Evolutionary conservation across 2,797 vertebrate species (phyloP).

Genomic region (Melanotaenia maccullochi): DNA sequence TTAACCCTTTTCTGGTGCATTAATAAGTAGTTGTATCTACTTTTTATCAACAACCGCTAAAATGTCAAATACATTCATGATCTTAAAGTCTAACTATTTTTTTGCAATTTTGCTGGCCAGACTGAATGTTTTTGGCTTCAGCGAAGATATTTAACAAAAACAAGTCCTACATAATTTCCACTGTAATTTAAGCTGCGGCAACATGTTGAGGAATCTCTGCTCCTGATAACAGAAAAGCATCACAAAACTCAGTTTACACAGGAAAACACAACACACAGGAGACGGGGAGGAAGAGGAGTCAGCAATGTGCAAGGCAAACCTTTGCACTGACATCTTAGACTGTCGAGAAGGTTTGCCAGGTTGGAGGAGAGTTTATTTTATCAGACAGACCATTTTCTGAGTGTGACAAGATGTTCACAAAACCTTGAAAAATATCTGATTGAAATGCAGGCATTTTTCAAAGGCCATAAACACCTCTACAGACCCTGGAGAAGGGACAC

Average conservation of each 20-base stretch:
- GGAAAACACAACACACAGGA: slow-evolving; percentile 26
- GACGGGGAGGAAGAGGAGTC: slow-evolving; percentile 43
- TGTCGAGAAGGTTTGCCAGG: slow-evolving; percentile 48
- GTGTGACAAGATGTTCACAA: slow-evolving; percentile 63
- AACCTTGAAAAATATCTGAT: slow-evolving; percentile 75
- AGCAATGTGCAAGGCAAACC: slow-evolving; percentile 36
- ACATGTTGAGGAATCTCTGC: background rate
- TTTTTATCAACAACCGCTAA: background rate
- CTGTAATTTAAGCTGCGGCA: background rate
- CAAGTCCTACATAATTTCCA: background rate
- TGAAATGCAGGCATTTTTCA: slow-evolving; percentile 71
- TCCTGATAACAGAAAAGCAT: slow-evolving; percentile 18
- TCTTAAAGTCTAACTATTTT: background rate
- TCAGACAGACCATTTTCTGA: slow-evolving; percentile 64
- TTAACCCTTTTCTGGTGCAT: background rate
- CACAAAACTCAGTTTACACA: slow-evolving; percentile 14
- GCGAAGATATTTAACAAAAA: background rate
- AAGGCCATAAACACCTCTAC: slow-evolving; percentile 74
- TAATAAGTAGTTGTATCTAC: background rate
- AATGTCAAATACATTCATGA: background rate
- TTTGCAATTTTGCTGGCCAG: background rate
- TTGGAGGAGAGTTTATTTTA: slow-evolving; percentile 63
- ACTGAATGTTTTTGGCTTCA: background rate
- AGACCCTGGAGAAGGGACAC: slow-evolving; percentile 73
- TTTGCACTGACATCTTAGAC: slow-evolving; percentile 53